Evolutionary conservation across 2,797 vertebrate species (phyloP).

Genomic region (Atherinosoma microstoma): DNA sequence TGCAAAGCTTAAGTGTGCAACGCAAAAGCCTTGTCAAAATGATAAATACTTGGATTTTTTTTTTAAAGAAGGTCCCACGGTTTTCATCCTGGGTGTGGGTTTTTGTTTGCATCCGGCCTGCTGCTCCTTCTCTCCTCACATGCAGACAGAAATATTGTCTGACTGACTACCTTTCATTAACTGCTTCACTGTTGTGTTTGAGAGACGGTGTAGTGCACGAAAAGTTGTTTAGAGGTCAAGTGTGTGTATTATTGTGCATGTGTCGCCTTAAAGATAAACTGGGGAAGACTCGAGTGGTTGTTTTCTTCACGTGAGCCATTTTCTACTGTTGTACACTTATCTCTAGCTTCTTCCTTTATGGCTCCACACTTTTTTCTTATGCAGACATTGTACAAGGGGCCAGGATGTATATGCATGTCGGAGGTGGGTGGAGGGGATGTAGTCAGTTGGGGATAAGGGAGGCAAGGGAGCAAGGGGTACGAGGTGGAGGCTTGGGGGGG

Average conservation of each 20-base stretch:
- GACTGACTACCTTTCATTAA: conserved; percentile 57
- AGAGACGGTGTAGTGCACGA: conserved; percentile 30
- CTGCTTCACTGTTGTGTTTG: conserved; percentile 43
- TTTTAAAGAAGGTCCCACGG: conserved; percentile 8
- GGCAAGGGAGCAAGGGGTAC: conserved; percentile 90
- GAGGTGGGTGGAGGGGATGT: conserved; percentile 80
- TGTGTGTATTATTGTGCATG: conserved; percentile 12
- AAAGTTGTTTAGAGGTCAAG: conserved; percentile 50
- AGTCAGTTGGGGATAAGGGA: conserved; percentile 87
- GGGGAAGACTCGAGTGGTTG: conserved; percentile 64
- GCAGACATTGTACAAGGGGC: conserved; percentile 82
- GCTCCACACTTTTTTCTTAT: background rate
- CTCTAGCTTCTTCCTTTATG: conserved; percentile 78
- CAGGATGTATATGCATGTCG: conserved; percentile 84
- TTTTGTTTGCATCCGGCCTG: conserved; percentile 29
- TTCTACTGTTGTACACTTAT: conserved; percentile 81
- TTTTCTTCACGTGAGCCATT: conserved; percentile 56
- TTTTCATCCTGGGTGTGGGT: conserved; percentile 23
- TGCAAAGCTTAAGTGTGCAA: conserved; percentile 37
- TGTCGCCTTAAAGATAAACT: conserved; percentile 39
- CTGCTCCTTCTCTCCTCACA: conserved; percentile 6
- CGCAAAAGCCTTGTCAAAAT: conserved; percentile 31
- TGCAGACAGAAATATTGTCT: conserved; percentile 27
- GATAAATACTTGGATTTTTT: conserved; percentile 9
- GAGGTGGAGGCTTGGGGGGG: conserved; percentile 90